These are phyloP conservation scores for Iphiclides podalirius DNA, from an alignment of 2,888 invertebrate species.

Conservation along the genomic window DNA sequence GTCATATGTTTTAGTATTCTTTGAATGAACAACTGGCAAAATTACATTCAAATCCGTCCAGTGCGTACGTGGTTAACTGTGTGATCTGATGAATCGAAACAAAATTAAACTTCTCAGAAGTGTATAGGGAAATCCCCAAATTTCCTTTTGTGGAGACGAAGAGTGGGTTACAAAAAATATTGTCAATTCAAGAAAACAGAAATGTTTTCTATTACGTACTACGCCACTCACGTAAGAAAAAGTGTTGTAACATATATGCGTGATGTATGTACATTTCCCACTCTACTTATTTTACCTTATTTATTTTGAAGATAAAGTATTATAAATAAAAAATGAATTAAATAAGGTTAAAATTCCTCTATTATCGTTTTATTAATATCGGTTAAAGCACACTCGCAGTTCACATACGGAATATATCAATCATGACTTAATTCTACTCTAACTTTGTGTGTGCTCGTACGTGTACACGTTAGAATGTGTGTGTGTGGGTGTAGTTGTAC, in stretches of 20 bases:
- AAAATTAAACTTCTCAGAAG: constrained; percentile 1
- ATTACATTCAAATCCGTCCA: constrained; percentile 21
- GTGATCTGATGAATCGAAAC: constrained; percentile 23
- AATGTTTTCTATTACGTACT: too few relatives aligned
- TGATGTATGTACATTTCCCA: background rate
- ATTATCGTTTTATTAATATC: too few relatives aligned
- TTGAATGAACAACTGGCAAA: constrained; percentile 6
- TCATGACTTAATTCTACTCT: too few relatives aligned
- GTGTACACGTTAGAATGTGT: too few relatives aligned
- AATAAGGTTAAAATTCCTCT: constrained; percentile 1
- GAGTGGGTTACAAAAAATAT: constrained; percentile 1
- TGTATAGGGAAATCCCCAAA: background rate
- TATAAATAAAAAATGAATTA: constrained; percentile 12
- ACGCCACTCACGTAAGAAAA: too few relatives aligned
- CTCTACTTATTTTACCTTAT: constrained; percentile 14
- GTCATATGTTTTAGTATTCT: constrained; percentile 3
- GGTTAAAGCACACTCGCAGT: too few relatives aligned
- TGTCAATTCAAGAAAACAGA: background rate
- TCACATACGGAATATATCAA: too few relatives aligned
- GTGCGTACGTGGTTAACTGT: constrained; percentile 17
- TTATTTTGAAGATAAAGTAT: constrained; percentile 13
- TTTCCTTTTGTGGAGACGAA: constrained; percentile 4
- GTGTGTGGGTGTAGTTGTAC: too few relatives aligned
- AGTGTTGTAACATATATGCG: background rate
- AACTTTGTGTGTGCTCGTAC: too few relatives aligned